phyloP scores from a whole-genome alignment of 2,888 invertebrate genomes.

The Brachypalpus laphriformis region DNA sequence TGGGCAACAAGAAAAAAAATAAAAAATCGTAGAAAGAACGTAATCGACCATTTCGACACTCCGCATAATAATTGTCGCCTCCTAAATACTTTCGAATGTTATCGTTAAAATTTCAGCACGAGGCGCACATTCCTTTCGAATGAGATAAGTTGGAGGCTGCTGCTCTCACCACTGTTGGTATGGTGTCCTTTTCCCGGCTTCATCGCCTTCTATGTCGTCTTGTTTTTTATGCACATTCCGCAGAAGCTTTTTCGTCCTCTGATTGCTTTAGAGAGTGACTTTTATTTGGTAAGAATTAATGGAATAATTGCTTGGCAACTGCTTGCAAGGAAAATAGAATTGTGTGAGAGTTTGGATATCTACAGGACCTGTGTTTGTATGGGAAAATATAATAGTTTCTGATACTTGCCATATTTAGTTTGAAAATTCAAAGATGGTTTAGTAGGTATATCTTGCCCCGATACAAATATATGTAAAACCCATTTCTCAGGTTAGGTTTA shows the following conservation, averaged over 20 bases:
- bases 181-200: background rate
- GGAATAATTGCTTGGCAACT: slow-evolving; percentile 43
- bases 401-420: no score
- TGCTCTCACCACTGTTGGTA: background rate
- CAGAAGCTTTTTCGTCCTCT: slow-evolving; percentile 16
- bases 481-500: no score
- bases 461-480: no score
- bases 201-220: background rate
- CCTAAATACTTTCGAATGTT: slow-evolving; percentile 72
- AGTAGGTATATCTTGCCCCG: no score
- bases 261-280: slow-evolving; percentile 25
- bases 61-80: slow-evolving; percentile 73
- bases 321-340: background rate
- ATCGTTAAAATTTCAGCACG: slow-evolving; percentile 72
- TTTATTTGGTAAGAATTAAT: slow-evolving; percentile 46
- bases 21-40: slow-evolving; percentile 24
- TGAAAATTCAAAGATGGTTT: no score
- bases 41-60: slow-evolving; percentile 72
- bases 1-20: background rate
- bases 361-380: no score
- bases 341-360: no score
- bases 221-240: slow-evolving; percentile 32
- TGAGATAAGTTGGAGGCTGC: slow-evolving; percentile 66
- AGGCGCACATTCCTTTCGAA: slow-evolving; percentile 61
- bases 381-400: no score